Conservation (phyloP, 2,797 vertebrate species). For the Danio aesculapii region DNA sequence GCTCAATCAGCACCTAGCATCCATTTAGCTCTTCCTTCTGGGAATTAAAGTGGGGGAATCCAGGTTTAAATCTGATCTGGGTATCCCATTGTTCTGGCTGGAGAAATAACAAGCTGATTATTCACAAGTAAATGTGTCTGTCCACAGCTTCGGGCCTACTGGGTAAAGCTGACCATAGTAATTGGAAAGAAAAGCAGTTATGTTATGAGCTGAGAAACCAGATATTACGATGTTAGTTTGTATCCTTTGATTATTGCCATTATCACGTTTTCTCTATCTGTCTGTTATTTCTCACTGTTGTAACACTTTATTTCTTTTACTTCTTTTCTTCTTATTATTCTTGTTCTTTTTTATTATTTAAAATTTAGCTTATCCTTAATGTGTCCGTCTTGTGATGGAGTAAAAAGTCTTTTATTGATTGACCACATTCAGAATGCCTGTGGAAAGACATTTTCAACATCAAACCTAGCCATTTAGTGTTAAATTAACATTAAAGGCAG, state of each 20-base stretch:
- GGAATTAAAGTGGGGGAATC: constrained; percentile 30
- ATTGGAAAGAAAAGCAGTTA: constrained; percentile 43
- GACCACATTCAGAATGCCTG: no score
- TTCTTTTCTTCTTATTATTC: not conserved
- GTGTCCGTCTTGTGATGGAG: not conserved
- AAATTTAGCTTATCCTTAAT: not conserved
- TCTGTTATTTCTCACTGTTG: constrained; percentile 11
- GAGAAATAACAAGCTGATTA: constrained; percentile 61
- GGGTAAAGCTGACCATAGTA: constrained; percentile 44
- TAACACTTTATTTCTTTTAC: constrained; percentile 21
- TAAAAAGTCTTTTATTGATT: not conserved
- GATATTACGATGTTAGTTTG: constrained; percentile 33
- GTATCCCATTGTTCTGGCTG: constrained; percentile 23
- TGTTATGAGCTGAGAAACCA: constrained; percentile 37
- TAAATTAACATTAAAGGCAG: not conserved
- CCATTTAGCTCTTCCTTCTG: constrained; percentile 37
- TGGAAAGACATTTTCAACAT: no score
- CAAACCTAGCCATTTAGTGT: not conserved
- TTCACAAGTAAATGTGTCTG: constrained; percentile 46
- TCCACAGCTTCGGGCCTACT: not conserved
- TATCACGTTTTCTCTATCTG: not conserved
- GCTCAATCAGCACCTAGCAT: constrained; percentile 28
- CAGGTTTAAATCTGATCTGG: constrained; percentile 43
- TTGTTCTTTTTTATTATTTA: no score
- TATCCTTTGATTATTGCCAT: constrained; percentile 47